Evolutionary conservation across 2,113 vertebrate species (phyloP), one percentile per base, ranked within the genome.

Genomic region (Dasyprocta punctata): DNA sequence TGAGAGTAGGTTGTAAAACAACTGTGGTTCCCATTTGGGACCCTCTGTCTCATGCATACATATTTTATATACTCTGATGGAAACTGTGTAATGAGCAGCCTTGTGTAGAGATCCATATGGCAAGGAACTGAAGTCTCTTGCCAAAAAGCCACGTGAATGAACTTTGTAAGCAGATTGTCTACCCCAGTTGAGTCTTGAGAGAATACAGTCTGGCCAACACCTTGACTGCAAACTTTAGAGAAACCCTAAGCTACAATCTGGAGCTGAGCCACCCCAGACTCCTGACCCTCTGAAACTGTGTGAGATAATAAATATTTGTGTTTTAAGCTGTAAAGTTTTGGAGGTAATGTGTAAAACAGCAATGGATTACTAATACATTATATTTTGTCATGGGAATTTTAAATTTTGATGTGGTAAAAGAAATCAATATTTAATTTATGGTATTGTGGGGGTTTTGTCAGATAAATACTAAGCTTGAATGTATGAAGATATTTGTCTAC

Each of bases 341-440:
- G 63, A 52, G 3, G 7, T 83, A 33, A 90, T 69, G 58, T 92
- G 41, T 60, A 92, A 82, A 94, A 36, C 17, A 86, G n/a, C 28
- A 75, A 0, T 75, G 41, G 65, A n/a, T 86, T 69, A 77, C 4
- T 38, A 17, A 56, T 44, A 85, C 13, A 65, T 26, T 86, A 65
- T 56, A 12, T 92, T 95, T 89, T 69, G 20, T 78, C 17, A 69
- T 47, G 71, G 16, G n/a, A 82, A 86, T 81, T 78, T 69, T 49
- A 92, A 92, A 63, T 78, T 89, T 91, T 60, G 54, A 16, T 41
- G 6, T 85, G 56, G 89, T 65, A 63, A 90, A 90, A 89, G 28
- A 65, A 90, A 90, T 44, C 26, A 38, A 14, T 54, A 60, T 36
- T 81, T 85, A 85, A 44, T 77, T 91, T 88, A 54, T 67, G 16